Base-by-base conservation (phyloP, 2,888 invertebrate genomes). In the Cecidostiba fungosa region DNA sequence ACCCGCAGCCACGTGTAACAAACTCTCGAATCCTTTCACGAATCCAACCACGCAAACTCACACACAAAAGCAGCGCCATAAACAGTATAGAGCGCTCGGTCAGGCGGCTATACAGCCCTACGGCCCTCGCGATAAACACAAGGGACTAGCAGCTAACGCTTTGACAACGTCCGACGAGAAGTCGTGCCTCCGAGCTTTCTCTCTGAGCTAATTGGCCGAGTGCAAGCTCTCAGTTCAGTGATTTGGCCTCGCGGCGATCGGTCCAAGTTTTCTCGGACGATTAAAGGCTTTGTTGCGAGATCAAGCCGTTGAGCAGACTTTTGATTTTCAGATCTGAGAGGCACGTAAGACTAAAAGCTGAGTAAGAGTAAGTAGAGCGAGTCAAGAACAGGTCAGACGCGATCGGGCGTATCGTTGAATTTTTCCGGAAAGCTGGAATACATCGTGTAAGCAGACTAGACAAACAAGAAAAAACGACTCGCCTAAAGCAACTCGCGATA, bases 401-500 rank as follows among this genome's bases (percentile, higher is more conserved):
- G 2, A 0, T 6, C 10, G 6, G 1, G 12, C n/a, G n/a, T n/a
- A 26, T 8, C 1, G 19, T 26, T 62, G n/a, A 23, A 8, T 10
- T 62, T 59, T 62, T 54, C 54, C 5, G 3, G 54, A 54, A 54
- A 54, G 1, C 14, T 47, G 16, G 14, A 16, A 47, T n/a, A n/a
- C 23, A 14, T 4, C 10, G 29, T n/a, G n/a, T 36, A 43, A 43
- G n/a, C 23, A 0, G 39, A 4, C 39, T n/a, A 14, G 43, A 72
- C 72, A 23, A 43, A 23, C 39, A 3, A 43, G 43, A 43, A 72
- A 23, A 39, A 72, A 39, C 39, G 36, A 23, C 10, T 10, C 39
- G 72, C n/a, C n/a, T n/a, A n/a, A n/a, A 43, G 73, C 70, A 72
- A 84, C 36, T n/a, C 79, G 59, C n/a, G 26, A 78, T 72, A 59